Conservation (phyloP, 2,113 vertebrate species). For the Ageneiosus marmoratus region DNA sequence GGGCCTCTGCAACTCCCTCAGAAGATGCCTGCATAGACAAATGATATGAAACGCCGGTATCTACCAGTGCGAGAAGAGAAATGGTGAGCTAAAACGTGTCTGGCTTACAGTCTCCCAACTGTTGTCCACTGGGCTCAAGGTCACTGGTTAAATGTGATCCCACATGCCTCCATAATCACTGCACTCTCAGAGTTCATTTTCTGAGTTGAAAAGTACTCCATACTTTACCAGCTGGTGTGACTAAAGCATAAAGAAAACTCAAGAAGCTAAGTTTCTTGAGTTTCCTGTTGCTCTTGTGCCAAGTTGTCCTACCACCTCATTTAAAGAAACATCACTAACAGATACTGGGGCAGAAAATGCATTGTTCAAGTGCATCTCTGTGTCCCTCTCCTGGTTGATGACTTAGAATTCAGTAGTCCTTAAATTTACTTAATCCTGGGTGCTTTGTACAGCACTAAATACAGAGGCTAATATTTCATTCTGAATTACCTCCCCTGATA, state of each 20-base stretch:
- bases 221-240: conserved; percentile 8
- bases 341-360: neutral
- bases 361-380: neutral
- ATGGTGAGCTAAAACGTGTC: conserved; percentile 52
- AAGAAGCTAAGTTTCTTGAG: neutral
- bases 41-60: conserved; percentile 48
- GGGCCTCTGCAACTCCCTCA: conserved; percentile 41
- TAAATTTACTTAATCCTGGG: conserved; percentile 15
- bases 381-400: neutral
- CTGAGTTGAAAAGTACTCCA: conserved; percentile 16
- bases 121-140: conserved; percentile 51
- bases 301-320: neutral
- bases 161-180: conserved; percentile 35
- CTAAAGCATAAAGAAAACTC: neutral
- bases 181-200: conserved; percentile 38
- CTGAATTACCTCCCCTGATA: conserved; percentile 58
- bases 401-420: conserved; percentile 24
- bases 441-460: conserved; percentile 52
- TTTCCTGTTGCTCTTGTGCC: neutral
- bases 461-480: conserved; percentile 57
- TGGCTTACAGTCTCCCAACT: conserved; percentile 43
- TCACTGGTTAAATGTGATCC: conserved; percentile 50
- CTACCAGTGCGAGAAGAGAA: conserved; percentile 46
- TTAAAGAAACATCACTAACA: neutral
- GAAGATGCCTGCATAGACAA: conserved; percentile 52